Evolutionary conservation across 2,888 invertebrate genomes (phyloP).

Genomic region (Drosophila stalkeri): DNA sequence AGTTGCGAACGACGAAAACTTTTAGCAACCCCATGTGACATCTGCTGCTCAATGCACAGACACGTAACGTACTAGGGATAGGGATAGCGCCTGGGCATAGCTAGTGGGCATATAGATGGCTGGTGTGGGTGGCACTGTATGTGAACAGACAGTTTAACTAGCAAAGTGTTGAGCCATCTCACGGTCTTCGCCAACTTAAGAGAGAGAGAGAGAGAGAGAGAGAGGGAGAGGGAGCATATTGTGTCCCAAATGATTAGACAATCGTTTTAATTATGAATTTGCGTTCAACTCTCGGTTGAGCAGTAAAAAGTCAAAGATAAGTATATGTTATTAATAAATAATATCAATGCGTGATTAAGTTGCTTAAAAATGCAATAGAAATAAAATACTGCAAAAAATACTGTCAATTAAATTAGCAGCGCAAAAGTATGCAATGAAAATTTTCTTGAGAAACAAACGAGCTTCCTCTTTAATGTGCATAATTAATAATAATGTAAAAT

Average conservation of each 20-base stretch:
- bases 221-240: not conserved
- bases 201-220: not conserved
- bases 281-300: constrained; percentile 51
- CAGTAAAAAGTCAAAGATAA: constrained; percentile 50
- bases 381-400: constrained; percentile 1
- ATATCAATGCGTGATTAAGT: not conserved
- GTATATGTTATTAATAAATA: constrained; percentile 5
- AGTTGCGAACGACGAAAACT: constrained; percentile 64
- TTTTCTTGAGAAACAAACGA: not conserved
- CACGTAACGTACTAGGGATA: constrained; percentile 56
- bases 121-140: constrained; percentile 18
- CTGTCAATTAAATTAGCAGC: not conserved
- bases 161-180: constrained; percentile 62
- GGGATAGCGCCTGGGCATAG: not conserved
- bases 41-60: constrained; percentile 76
- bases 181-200: constrained; percentile 15
- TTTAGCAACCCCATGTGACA: constrained; percentile 72
- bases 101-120: too few relatives aligned
- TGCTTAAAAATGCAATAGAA: not conserved
- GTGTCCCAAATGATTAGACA: constrained; percentile 71
- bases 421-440: constrained; percentile 19
- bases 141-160: constrained; percentile 67
- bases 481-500: too few relatives aligned
- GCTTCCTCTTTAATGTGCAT: too few relatives aligned
- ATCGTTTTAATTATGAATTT: constrained; percentile 76